Percentiles rank a stretch among this genome's conserved stretches.
phyloP scores from a whole-genome alignment of 2,888 invertebrate species.

The Agrilus cyanescens region DNA sequence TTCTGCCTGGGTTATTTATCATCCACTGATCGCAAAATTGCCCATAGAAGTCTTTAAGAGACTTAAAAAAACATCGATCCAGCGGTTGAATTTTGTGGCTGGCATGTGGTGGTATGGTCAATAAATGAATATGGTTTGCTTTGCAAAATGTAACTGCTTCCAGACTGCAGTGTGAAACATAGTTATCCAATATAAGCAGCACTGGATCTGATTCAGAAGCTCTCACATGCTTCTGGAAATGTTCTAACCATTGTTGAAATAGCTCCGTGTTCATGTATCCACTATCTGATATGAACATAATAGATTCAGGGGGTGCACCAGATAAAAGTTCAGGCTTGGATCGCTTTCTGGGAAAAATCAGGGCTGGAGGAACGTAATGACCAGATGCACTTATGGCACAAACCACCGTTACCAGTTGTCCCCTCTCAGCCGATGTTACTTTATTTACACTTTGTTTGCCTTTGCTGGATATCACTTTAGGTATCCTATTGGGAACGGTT shows the following conservation, averaged over 20 bases:
- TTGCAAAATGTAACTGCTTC: constrained; percentile 4
- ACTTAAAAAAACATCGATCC: constrained; percentile 3
- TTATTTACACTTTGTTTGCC: too few species aligned
- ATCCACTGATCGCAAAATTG: constrained; percentile 5
- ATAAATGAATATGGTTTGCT: not conserved
- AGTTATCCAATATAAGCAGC: constrained; percentile 9
- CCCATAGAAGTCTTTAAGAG: constrained; percentile 3
- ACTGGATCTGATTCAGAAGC: constrained; percentile 5
- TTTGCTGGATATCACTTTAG: too few species aligned
- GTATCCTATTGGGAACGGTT: too few species aligned
- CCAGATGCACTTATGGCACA: constrained; percentile 14
- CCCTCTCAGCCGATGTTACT: too few species aligned
- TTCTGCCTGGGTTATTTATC: not conserved
- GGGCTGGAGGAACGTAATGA: constrained; percentile 17
- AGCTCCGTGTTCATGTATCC: constrained; percentile 10
- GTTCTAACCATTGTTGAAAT: constrained; percentile 9
- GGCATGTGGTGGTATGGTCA: constrained; percentile 2
- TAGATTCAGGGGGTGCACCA: constrained; percentile 5
- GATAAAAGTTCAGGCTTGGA: constrained; percentile 14
- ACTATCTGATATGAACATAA: constrained; percentile 6
- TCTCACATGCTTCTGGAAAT: constrained; percentile 5
- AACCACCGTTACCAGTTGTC: constrained; percentile 6
- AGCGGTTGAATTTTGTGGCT: constrained; percentile 5
- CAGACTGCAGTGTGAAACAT: constrained; percentile 5
- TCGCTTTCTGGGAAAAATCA: constrained; percentile 15